These are phyloP conservation scores for Chaenogobius annularis DNA, from an alignment of 2,113 vertebrate species.

Conservation along the genomic window DNA sequence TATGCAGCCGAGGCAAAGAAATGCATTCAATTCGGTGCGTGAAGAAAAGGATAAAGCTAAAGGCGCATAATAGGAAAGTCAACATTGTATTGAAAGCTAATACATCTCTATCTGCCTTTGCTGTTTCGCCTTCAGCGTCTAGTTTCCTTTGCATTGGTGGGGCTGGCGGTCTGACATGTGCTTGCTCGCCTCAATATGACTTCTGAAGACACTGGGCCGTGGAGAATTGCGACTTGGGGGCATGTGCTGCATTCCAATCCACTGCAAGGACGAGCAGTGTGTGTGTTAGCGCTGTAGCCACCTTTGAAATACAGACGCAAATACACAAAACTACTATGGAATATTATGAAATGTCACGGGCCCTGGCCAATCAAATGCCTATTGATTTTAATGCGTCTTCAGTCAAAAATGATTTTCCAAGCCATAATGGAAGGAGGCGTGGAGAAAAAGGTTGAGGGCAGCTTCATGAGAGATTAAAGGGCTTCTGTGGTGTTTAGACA, in stretches of 20 bases:
- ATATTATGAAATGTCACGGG: constrained; percentile 57
- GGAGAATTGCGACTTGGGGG: constrained; percentile 64
- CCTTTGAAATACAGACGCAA: constrained; percentile 58
- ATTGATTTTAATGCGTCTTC: constrained; percentile 72
- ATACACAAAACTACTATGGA: constrained; percentile 28
- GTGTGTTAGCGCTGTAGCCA: constrained; percentile 17
- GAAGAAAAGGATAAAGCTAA: constrained; percentile 24
- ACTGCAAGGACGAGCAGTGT: constrained; percentile 51
- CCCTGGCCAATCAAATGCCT: constrained; percentile 63
- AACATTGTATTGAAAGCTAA: constrained; percentile 38
- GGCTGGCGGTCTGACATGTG: constrained; percentile 57
- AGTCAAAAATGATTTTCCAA: constrained; percentile 71
- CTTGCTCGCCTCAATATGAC: constrained; percentile 50
- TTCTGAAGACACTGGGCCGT: constrained; percentile 57
- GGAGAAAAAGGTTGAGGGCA: constrained; percentile 50
- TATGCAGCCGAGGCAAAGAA: not conserved
- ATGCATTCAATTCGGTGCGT: constrained; percentile 19
- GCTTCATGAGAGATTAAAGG: constrained; percentile 63
- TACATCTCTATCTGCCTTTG: constrained; percentile 44
- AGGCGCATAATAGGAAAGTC: constrained; percentile 45
- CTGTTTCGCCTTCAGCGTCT: constrained; percentile 34
- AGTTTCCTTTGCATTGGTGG: constrained; percentile 23
- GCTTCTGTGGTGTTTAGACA: not conserved
- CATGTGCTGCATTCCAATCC: constrained; percentile 55
- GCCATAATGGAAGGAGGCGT: constrained; percentile 57